Conservation (phyloP, 2,113 vertebrate species). For the Kobus ellipsiprymnus region DNA sequence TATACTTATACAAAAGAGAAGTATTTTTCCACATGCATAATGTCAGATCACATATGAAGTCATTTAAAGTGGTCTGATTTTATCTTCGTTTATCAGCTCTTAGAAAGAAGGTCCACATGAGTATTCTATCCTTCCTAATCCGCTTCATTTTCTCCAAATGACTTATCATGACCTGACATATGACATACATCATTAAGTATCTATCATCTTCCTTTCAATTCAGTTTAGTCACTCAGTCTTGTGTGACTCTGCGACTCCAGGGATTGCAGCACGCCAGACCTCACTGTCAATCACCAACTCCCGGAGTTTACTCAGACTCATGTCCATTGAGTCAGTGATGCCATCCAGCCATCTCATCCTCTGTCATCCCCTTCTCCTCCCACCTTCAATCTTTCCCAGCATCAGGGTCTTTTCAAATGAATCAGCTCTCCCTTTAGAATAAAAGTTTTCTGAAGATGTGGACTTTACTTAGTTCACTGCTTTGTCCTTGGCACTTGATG, state of each 20-base stretch:
- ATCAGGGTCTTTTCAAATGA: background rate
- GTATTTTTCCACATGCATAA: background rate
- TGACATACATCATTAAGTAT: background rate
- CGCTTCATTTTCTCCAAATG: background rate
- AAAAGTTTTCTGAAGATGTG: background rate
- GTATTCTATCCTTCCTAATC: background rate
- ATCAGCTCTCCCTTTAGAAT: background rate
- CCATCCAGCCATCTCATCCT: background rate
- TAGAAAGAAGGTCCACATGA: background rate
- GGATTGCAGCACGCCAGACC: background rate
- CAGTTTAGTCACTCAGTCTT: background rate
- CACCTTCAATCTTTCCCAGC: background rate
- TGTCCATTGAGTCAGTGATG: background rate
- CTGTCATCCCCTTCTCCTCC: background rate
- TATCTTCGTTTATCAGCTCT: background rate
- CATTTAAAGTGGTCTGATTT: background rate
- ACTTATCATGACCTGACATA: background rate
- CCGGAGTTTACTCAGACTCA: background rate
- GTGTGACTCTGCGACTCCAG: fast-evolving
- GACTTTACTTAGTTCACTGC: background rate
- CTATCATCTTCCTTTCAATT: background rate
- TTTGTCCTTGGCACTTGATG: background rate
- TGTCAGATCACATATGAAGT: background rate
- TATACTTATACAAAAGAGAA: background rate
- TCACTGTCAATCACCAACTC: background rate